Base-by-base conservation (phyloP, 2,113 vertebrate genomes). In the Arenaria interpres region DNA sequence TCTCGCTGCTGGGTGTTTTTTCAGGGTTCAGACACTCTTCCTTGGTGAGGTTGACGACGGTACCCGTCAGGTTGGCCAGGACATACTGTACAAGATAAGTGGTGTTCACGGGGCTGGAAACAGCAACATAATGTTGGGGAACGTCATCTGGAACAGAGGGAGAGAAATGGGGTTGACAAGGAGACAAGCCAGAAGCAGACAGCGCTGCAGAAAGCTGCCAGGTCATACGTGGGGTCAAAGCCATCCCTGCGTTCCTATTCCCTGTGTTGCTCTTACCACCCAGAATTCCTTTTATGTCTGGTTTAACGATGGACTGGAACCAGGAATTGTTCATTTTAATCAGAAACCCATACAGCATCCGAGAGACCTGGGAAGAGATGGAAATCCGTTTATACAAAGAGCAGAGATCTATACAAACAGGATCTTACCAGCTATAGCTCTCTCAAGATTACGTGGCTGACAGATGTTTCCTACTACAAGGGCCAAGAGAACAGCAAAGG, bases 241-340 rank as follows among this genome's bases (percentile, higher is more conserved):
- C 9, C 80, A 30, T 7, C 8, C 45, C 41, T 5, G 18, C 7
- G 32, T 22, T 72, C 3, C 24, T 73, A 12, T 74, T 35, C 48
- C 63, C 22, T 13, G 4, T 4, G 39, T 33, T 64, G 20, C 15
- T 82, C 98, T 98, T 96, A 99, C 99, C 97, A 99, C 99, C 97
- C 81, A 99, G 96, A 63, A 94, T 96, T 23, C 89, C 89, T 24
- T 91, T 91, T 0, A 98, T 25, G 23, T 99, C 99, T 1, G 98
- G 94, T 57, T 98, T 97, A 24, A 99, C 78, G 14, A 99, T 71
- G 9, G 99, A 98, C 89, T 99, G 98, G 90, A 99, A 98, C 99
- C 99, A 99, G 53, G 98, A 98, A 84, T 99, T 99, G 96, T 99
- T 99, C 60, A 98, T 98, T 94, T 94, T 97, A 21, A 99, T 90